Conservation (phyloP, 2,797 vertebrate genomes). For the Spea hammondii region DNA sequence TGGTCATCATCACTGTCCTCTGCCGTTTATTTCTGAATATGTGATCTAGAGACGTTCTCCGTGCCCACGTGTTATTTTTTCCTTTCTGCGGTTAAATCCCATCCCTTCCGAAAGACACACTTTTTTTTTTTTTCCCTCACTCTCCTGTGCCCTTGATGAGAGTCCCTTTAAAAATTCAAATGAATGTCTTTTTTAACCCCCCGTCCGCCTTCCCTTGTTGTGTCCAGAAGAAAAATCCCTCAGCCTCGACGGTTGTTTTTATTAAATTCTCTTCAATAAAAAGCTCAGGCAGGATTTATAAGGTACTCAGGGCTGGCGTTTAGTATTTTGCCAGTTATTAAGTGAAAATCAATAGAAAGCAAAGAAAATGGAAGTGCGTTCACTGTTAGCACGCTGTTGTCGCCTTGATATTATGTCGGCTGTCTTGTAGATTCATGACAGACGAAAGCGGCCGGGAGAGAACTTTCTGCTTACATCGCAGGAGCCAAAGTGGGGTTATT, state of each 20-base stretch:
- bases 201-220: constrained; percentile 57
- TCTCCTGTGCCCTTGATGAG: constrained; percentile 21
- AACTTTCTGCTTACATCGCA: constrained; percentile 99
- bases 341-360: constrained; percentile 99
- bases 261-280: constrained; percentile 99
- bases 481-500: constrained; percentile 99
- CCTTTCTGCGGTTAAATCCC: too few species aligned
- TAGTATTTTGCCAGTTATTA: constrained; percentile 99
- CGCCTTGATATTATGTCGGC: constrained; percentile 99
- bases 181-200: constrained; percentile 42
- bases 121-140: not conserved
- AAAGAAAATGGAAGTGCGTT: constrained; percentile 99
- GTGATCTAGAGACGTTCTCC: too few species aligned
- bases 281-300: constrained; percentile 99
- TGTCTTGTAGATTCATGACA: constrained; percentile 99
- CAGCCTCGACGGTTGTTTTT: constrained; percentile 91
- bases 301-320: constrained; percentile 99
- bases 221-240: constrained; percentile 89
- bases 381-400: constrained; percentile 92
- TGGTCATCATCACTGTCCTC: too few species aligned
- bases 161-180: constrained; percentile 57
- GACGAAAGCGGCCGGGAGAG: constrained; percentile 87
- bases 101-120: too few species aligned
- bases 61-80: not conserved
- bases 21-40: too few species aligned